phyloP scores from a whole-genome alignment of 2,797 vertebrate species.

The Chrysocyon brachyurus region DNA sequence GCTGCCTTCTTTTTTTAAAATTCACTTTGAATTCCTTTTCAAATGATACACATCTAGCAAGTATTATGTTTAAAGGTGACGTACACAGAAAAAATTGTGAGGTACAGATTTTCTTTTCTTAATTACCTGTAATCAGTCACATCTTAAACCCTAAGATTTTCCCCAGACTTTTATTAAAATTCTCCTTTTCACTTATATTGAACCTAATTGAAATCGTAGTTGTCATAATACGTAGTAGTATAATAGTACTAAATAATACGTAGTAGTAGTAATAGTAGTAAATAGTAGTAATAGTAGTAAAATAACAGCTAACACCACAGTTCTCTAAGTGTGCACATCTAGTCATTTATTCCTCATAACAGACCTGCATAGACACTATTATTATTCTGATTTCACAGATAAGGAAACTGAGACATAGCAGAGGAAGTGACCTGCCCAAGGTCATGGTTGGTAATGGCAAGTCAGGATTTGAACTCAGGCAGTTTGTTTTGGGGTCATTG shows the following conservation, averaged over 20 bases:
- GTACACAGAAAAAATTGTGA: not conserved
- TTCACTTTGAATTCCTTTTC: conserved; percentile 4
- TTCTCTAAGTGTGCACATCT: not conserved
- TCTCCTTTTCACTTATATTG: not conserved
- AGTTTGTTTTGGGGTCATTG: not conserved
- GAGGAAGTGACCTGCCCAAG: not conserved
- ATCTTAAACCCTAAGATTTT: not conserved
- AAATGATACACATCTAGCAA: not conserved
- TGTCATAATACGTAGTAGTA: not conserved
- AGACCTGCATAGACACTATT: not conserved
- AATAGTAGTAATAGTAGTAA: not conserved
- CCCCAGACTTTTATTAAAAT: conserved; percentile 16
- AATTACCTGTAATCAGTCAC: not conserved
- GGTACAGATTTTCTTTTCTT: not conserved
- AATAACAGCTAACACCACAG: not conserved
- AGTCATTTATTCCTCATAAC: not conserved
- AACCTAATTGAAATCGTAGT: not conserved
- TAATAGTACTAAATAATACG: not conserved
- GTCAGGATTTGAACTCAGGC: not conserved
- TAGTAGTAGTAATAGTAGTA: not conserved
- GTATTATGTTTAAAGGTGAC: not conserved
- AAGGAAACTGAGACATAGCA: not conserved
- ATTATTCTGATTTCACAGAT: not conserved
- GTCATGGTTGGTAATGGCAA: too few species aligned
- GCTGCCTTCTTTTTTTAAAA: not conserved